phyloP scores from a whole-genome alignment of 2,113 vertebrate genomes.

The Chaenogobius annularis region DNA sequence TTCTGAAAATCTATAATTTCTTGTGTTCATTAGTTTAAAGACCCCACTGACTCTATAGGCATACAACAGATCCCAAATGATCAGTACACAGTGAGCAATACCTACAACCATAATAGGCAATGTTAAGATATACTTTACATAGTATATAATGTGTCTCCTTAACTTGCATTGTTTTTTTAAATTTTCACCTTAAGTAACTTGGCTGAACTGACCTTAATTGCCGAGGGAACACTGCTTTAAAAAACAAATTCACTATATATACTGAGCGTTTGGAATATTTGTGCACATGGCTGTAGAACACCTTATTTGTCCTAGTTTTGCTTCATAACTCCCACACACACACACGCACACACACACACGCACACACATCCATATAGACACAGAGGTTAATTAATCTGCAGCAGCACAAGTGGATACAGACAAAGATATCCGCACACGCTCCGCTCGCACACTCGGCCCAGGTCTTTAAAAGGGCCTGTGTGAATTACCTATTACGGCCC shows the following conservation, averaged over 20 bases:
- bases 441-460: slow-evolving; percentile 12
- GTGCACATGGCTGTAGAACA: neutral
- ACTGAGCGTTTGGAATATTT: neutral
- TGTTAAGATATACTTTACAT: neutral
- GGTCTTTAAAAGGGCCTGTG: slow-evolving; percentile 66
- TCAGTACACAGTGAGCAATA: neutral
- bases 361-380: neutral
- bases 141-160: neutral
- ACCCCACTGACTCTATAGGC: neutral
- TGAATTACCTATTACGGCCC: slow-evolving; percentile 70
- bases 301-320: neutral
- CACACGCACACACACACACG: no score
- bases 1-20: no score
- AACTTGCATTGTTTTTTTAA: neutral
- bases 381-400: slow-evolving; percentile 2
- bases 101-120: neutral
- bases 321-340: neutral
- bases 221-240: neutral
- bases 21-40: no score
- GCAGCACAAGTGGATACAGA: slow-evolving; percentile 20
- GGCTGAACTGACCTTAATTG: neutral
- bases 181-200: neutral
- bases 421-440: slow-evolving; percentile 7
- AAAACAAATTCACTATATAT: neutral
- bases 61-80: neutral